phyloP scores from a whole-genome alignment of 2,797 vertebrate genomes.

The Siniperca obscura region DNA sequence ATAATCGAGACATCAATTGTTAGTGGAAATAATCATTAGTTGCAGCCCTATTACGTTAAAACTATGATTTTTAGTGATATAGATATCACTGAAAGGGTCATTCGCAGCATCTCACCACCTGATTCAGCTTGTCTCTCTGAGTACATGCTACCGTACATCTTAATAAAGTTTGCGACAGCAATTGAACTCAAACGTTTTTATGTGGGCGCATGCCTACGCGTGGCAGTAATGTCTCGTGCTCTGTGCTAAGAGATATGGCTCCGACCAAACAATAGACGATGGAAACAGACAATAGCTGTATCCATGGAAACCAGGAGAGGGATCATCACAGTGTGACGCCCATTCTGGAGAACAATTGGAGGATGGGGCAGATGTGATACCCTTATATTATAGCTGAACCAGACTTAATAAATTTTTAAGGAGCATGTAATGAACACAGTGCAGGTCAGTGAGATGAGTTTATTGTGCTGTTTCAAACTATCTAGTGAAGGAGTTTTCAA shows the following conservation, averaged over 20 bases:
- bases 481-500: no score
- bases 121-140: no score
- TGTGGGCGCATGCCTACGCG: background rate
- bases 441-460: background rate
- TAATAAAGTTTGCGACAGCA: background rate
- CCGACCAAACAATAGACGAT: background rate
- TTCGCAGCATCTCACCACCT: no score
- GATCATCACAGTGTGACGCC: background rate
- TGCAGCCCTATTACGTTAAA: no score
- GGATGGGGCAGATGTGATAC: background rate
- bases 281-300: background rate
- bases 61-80: no score
- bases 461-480: background rate
- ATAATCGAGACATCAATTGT: no score
- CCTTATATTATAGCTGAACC: background rate
- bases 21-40: no score
- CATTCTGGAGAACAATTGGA: background rate
- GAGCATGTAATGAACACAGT: background rate
- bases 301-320: conserved; percentile 13
- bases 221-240: background rate
- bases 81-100: no score
- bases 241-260: background rate
- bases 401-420: conserved; percentile 22
- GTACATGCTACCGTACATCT: no score
- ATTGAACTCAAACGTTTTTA: background rate